Percentiles rank a stretch among this genome's conserved stretches.
Evolutionary conservation across 2,113 vertebrate genomes (phyloP).

Genomic region (Tyto alba): DNA sequence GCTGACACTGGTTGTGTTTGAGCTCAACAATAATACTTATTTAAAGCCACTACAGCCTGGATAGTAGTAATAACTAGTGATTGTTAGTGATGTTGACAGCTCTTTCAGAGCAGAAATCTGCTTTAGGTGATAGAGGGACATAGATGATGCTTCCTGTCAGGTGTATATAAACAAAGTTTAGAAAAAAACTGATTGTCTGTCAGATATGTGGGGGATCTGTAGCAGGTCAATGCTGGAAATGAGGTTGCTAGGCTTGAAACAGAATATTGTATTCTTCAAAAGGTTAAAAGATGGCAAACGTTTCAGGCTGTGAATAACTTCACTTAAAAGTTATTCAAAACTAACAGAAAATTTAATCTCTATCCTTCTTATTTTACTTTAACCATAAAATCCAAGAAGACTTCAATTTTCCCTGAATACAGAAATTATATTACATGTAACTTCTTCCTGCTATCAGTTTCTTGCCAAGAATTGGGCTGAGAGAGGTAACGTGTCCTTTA

Average conservation of each 20-base stretch:
- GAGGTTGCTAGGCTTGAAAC: not conserved
- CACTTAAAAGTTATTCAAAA: not conserved
- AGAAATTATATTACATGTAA: not conserved
- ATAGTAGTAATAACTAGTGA: not conserved
- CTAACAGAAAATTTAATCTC: not conserved
- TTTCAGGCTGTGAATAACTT: not conserved
- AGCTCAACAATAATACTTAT: not conserved
- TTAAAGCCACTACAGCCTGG: not conserved
- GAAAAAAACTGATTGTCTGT: not conserved
- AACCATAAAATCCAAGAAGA: not conserved
- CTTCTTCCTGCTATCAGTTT: not conserved
- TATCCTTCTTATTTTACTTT: not conserved
- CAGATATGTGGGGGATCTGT: not conserved
- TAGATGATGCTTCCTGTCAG: not conserved
- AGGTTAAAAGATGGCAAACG: not conserved
- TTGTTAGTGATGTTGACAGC: not conserved
- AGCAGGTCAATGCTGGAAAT: not conserved
- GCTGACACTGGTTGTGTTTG: not conserved
- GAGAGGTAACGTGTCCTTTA: not conserved
- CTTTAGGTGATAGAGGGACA: not conserved
- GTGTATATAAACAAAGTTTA: not conserved
- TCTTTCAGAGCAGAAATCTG: not conserved
- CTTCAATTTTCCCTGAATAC: not conserved
- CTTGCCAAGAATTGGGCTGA: not conserved
- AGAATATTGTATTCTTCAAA: not conserved